Percentiles rank a stretch among this genome's conserved stretches.
Evolutionary conservation across 2,888 invertebrate genomes (phyloP).

Genomic region (Lithophane ornitopus): DNA sequence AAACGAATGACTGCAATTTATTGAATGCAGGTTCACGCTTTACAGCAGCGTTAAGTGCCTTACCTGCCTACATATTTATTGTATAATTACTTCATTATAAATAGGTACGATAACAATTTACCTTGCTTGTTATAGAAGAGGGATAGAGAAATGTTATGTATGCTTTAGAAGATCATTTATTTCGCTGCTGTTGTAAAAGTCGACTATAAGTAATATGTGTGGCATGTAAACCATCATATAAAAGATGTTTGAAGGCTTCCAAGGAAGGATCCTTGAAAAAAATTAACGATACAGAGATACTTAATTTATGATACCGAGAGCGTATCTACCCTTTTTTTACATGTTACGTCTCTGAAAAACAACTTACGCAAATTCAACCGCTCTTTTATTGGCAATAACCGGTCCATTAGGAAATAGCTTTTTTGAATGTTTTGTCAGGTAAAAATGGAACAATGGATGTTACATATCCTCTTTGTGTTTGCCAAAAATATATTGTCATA

Average conservation of each 20-base stretch:
- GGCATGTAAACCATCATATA: background rate
- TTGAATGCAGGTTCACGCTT: constrained; percentile 35
- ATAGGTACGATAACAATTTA: background rate
- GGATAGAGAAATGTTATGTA: background rate
- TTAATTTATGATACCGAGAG: constrained; percentile 25
- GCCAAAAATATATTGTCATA: constrained; percentile 39
- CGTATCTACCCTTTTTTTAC: constrained; percentile 5
- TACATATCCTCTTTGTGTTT: constrained; percentile 18
- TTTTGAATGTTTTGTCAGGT: constrained; percentile 42
- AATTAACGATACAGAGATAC: constrained; percentile 10
- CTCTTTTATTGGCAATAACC: constrained; percentile 53
- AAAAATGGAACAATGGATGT: constrained; percentile 35
- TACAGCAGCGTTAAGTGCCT: constrained; percentile 30
- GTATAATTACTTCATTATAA: background rate
- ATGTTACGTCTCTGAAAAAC: constrained; percentile 31
- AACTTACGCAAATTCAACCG: constrained; percentile 40
- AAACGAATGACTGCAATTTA: constrained; percentile 48
- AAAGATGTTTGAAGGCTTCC: background rate
- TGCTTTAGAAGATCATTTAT: background rate
- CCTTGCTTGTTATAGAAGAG: too few species aligned
- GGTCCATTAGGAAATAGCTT: constrained; percentile 53
- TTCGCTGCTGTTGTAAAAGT: background rate
- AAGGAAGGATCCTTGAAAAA: constrained; percentile 3
- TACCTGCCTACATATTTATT: background rate
- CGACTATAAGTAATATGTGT: too few species aligned